Percentiles rank a stretch among this genome's conserved stretches.
Conservation (phyloP, 23 tunicate genomes). For the Halocynthia roretzi region DNA sequence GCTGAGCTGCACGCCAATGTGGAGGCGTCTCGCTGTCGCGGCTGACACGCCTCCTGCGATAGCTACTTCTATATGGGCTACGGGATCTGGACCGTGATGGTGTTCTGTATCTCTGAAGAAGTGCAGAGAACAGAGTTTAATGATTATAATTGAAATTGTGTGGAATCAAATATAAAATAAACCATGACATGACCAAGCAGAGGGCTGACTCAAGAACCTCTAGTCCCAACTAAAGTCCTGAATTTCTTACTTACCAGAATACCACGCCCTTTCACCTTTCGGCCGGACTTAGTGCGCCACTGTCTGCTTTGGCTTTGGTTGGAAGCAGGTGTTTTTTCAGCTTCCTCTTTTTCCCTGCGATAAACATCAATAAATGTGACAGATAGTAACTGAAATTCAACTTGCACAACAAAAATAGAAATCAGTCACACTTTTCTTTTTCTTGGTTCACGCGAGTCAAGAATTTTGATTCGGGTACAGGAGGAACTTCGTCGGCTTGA, state of each 20-base stretch:
- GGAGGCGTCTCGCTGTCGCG: constrained; percentile 97
- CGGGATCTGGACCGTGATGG: constrained; percentile 84
- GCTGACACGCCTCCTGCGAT: constrained; percentile 24
- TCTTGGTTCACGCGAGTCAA: constrained; percentile 22
- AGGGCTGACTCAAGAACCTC: no score
- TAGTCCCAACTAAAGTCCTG: background rate
- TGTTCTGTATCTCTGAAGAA: constrained; percentile 77
- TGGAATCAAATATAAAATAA: no score
- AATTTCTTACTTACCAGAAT: constrained; percentile 37
- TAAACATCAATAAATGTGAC: background rate
- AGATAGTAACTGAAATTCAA: background rate
- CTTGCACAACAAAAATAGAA: background rate
- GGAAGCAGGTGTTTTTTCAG: constrained; percentile 43
- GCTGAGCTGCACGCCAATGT: constrained; percentile 96
- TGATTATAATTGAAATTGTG: no score
- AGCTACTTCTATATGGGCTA: constrained; percentile 29
- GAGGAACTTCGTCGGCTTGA: constrained; percentile 72
- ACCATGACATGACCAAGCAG: no score
- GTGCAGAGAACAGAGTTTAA: no score
- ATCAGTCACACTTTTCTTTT: background rate
- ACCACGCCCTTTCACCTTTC: constrained; percentile 87
- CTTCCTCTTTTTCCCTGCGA: constrained; percentile 4
- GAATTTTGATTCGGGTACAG: constrained; percentile 59
- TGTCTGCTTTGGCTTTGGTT: constrained; percentile 47
- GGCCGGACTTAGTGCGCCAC: constrained; percentile 78